phyloP scores from a whole-genome alignment of 2,113 vertebrate species.

The Pionites leucogaster region DNA sequence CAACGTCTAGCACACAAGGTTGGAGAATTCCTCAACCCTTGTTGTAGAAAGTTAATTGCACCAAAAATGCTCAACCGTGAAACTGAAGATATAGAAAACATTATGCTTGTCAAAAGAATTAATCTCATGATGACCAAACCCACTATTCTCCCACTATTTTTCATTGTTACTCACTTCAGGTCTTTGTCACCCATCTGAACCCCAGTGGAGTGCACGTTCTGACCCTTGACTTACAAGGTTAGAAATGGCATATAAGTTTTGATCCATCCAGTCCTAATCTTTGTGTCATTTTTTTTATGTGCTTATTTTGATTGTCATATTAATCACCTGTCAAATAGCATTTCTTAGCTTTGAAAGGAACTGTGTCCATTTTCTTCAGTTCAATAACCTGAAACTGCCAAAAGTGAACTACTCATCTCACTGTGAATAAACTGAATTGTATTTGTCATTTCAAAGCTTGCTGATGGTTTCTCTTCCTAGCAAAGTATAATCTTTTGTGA shows the following conservation, averaged over 20 bases:
- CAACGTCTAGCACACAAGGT: neutral
- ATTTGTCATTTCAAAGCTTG: conserved; percentile 42
- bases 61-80: neutral
- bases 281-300: neutral
- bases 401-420: neutral
- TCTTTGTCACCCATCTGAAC: neutral
- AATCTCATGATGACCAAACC: neutral
- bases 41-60: neutral
- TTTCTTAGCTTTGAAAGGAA: conserved; percentile 27
- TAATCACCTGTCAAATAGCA: neutral
- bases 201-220: neutral
- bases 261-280: neutral
- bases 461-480: neutral
- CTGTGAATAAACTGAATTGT: conserved; percentile 52
- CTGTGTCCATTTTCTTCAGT: neutral
- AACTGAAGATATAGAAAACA: neutral
- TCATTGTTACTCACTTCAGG: neutral
- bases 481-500: neutral
- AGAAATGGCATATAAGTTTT: neutral
- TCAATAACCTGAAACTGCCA: conserved; percentile 33
- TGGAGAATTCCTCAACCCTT: neutral
- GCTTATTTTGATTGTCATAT: neutral
- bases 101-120: neutral
- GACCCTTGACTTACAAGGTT: neutral
- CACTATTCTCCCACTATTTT: neutral